phyloP scores from a whole-genome alignment of 2,888 invertebrate genomes.

The Nemotelus nigrinus region DNA sequence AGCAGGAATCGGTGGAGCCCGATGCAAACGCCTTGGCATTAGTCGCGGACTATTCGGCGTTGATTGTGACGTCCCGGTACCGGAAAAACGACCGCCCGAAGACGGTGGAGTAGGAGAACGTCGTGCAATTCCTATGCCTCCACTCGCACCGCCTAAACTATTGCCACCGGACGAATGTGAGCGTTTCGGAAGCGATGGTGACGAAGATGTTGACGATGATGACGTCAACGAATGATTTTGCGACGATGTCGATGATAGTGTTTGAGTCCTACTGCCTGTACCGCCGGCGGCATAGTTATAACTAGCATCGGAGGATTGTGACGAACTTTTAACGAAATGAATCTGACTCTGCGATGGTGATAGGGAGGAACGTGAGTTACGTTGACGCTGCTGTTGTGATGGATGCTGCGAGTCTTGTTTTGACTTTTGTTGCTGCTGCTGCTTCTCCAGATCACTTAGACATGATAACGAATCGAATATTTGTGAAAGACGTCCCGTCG shows the following conservation, averaged over 20 bases:
- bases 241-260: conserved; percentile 61
- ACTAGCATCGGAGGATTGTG: conserved; percentile 42
- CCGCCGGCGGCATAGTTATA: conserved; percentile 22
- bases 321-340: conserved; percentile 54
- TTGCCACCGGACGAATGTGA: conserved; percentile 46
- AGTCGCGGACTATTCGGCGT: conserved; percentile 80
- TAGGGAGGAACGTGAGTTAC: conserved; percentile 54
- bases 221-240: conserved; percentile 54
- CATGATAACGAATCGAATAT: conserved; percentile 83
- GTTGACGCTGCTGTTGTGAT: conserved; percentile 49
- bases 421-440: conserved; percentile 55
- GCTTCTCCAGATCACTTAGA: conserved; percentile 74
- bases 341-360: conserved; percentile 54
- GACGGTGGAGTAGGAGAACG: conserved; percentile 21
- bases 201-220: conserved; percentile 55
- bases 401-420: conserved; percentile 22
- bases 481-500: conserved; percentile 80
- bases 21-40: conserved; percentile 70
- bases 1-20: conserved; percentile 62
- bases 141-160: conserved; percentile 17
- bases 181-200: conserved; percentile 61
- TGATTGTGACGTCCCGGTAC: conserved; percentile 65
- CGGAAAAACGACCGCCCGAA: conserved; percentile 21
- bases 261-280: conserved; percentile 55
- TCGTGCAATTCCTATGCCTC: background rate